These are phyloP conservation scores for Dicrostonyx torquatus DNA, from an alignment of 2,797 vertebrate genomes.

Conservation along the genomic window DNA sequence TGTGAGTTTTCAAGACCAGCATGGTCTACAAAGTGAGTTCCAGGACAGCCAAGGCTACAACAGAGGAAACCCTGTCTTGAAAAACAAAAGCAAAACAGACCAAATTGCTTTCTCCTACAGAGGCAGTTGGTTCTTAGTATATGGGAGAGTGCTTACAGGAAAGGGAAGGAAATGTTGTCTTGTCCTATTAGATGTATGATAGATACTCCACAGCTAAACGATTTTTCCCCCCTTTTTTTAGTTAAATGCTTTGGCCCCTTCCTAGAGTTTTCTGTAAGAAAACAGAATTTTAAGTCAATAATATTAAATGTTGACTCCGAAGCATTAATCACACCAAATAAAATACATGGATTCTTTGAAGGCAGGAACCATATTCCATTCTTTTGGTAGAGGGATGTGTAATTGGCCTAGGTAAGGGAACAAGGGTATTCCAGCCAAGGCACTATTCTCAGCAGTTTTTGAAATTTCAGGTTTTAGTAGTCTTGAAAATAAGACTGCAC, in stretches of 20 bases:
- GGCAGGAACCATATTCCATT: neutral
- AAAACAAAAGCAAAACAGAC: neutral
- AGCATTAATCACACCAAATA: neutral
- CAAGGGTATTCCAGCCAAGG: neutral
- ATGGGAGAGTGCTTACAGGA: neutral
- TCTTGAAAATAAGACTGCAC: neutral
- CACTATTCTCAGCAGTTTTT: neutral
- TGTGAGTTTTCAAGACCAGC: neutral
- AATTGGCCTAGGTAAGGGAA: neutral
- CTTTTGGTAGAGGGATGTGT: neutral
- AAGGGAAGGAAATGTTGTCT: neutral
- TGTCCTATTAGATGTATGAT: neutral
- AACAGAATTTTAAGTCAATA: neutral
- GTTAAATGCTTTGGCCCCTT: neutral
- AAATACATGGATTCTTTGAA: constrained; percentile 22
- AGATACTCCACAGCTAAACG: neutral
- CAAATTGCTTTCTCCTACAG: neutral
- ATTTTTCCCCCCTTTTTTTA: neutral
- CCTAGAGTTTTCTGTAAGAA: constrained; percentile 3
- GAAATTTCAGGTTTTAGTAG: neutral
- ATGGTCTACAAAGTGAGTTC: neutral
- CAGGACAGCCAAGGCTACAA: neutral
- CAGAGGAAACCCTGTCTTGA: neutral
- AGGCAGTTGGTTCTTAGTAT: neutral
- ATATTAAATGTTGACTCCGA: neutral